These are phyloP conservation scores for Gobionotothen gibberifrons DNA, from an alignment of 2,797 vertebrate species.

Conservation along the genomic window DNA sequence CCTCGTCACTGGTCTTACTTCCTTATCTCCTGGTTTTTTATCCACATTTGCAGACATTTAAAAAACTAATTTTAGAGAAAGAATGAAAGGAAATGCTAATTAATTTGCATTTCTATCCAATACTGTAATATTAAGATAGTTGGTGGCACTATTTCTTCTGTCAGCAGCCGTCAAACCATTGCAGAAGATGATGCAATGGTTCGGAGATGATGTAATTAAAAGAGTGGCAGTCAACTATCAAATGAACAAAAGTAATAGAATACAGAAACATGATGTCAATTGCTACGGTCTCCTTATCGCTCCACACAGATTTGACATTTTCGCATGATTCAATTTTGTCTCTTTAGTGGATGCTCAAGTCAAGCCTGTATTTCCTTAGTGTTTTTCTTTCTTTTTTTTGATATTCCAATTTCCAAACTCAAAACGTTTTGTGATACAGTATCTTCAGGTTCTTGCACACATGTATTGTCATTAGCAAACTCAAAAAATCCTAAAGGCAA, in stretches of 20 bases:
- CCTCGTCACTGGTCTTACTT: not conserved
- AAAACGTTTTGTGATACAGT: not conserved
- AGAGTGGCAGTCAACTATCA: too few species aligned
- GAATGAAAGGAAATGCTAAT: not conserved
- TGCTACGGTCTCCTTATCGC: constrained; percentile 1
- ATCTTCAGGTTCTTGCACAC: not conserved
- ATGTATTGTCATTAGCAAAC: too few species aligned
- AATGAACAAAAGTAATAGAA: not conserved
- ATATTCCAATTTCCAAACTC: not conserved
- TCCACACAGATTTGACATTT: constrained; percentile 15
- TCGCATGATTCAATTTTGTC: not conserved
- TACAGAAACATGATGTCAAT: not conserved
- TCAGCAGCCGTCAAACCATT: not conserved
- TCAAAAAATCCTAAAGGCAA: not conserved
- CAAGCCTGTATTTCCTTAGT: constrained; percentile 1
- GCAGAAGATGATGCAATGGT: not conserved
- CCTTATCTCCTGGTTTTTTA: not conserved
- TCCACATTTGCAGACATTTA: not conserved
- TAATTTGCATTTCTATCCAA: not conserved
- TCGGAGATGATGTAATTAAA: not conserved
- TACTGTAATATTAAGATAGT: not conserved
- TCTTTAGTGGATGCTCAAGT: not conserved
- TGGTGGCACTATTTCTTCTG: constrained; percentile 11
- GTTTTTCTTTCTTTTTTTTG: not conserved
- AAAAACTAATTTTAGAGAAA: not conserved